A percentile compares a stretch with the other conserved stretches of the same genome.
Conservation (phyloP, 2,888 invertebrate species). For the Anorthoa munda region DNA sequence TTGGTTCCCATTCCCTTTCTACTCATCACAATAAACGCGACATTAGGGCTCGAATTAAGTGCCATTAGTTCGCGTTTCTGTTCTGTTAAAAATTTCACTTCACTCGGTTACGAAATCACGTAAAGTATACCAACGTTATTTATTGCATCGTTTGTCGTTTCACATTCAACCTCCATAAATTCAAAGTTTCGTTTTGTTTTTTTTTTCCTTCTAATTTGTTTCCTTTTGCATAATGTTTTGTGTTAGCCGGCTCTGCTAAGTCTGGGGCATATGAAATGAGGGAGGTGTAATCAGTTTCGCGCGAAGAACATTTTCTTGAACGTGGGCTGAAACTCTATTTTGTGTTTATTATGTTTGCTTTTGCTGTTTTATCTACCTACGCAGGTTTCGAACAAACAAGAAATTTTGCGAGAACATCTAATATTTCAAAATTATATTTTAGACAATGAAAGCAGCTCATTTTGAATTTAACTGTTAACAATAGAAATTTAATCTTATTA, state of each 20-base stretch:
- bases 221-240: constrained; percentile 64
- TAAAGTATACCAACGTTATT: constrained; percentile 66
- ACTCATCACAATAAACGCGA: constrained; percentile 70
- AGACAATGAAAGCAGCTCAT: background rate
- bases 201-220: constrained; percentile 65
- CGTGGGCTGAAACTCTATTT: background rate
- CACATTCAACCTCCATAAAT: constrained; percentile 67
- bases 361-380: background rate
- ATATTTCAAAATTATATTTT: background rate
- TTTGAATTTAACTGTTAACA: background rate
- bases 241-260: constrained; percentile 51
- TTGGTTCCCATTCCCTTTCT: constrained; percentile 69
- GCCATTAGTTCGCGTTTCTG: constrained; percentile 64
- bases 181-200: constrained; percentile 64
- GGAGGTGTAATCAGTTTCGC: constrained; percentile 32
- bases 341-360: background rate
- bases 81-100: constrained; percentile 66
- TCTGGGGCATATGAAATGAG: constrained; percentile 50
- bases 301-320: constrained; percentile 19
- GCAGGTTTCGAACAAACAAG: background rate
- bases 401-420: rapidly evolving
- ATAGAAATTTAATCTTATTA: background rate
- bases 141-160: constrained; percentile 68
- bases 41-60: constrained; percentile 68
- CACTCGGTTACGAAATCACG: constrained; percentile 65